Evolutionary conservation across 1,140 invertebrate genomes (phyloP).

Genomic region (Archivesica marissinica): DNA sequence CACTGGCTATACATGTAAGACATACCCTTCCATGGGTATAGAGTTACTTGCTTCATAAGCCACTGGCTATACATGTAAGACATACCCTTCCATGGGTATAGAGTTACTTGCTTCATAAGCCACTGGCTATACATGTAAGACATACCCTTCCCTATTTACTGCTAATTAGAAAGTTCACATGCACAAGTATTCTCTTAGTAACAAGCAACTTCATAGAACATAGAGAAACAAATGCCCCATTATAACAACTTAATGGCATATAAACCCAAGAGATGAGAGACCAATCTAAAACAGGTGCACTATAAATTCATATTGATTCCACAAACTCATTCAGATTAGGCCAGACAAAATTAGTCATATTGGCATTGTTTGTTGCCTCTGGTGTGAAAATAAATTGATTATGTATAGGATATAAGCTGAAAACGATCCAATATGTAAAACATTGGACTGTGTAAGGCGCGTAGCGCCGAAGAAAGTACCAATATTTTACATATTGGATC

Average conservation of each 20-base stretch:
- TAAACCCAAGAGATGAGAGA: background rate
- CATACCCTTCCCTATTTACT: background rate
- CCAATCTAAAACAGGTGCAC: constrained; percentile 16
- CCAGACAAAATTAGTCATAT: background rate
- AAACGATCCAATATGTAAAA: background rate
- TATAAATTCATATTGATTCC: background rate
- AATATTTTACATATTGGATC: no score
- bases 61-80: background rate
- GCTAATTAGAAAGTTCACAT: background rate
- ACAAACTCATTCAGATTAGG: background rate
- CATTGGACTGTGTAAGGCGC: background rate
- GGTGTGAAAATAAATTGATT: background rate
- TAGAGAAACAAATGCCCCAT: background rate
- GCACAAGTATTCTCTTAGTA: background rate
- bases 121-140: no score
- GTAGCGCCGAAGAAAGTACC: background rate
- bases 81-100: background rate
- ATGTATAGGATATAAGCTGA: background rate
- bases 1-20: no score
- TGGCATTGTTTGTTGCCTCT: background rate
- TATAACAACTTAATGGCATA: background rate
- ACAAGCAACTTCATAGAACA: background rate
- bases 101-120: background rate
- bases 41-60: no score
- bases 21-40: no score